Evolutionary conservation across 1,140 invertebrate species (phyloP).

Genomic region (Calycopis cecrops): DNA sequence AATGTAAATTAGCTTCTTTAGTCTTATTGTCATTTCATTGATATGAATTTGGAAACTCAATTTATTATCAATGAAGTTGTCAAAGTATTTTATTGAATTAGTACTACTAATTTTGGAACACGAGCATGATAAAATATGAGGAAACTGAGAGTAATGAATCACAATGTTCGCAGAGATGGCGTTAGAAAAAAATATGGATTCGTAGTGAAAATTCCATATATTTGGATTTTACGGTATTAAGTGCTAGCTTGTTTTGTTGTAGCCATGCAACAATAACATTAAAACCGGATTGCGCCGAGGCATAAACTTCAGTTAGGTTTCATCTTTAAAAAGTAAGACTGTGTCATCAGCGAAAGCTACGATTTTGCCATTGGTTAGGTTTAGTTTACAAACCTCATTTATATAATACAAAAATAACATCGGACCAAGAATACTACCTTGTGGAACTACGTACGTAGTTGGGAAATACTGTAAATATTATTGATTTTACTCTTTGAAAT

Average conservation of each 20-base stretch:
- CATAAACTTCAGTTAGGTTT: constrained; percentile 6
- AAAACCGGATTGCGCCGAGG: constrained; percentile 6
- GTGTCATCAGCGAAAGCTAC: constrained; percentile 19
- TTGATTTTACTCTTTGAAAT: too few species aligned
- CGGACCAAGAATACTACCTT: too few species aligned
- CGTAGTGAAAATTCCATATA: constrained; percentile 12
- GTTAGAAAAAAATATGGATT: neutral
- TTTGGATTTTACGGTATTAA: constrained; percentile 18
- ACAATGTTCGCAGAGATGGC: neutral
- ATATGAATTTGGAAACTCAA: constrained; percentile 7
- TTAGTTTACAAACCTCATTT: too few species aligned
- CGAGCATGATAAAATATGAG: neutral
- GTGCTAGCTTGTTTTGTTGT: constrained; percentile 9
- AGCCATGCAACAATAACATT: constrained; percentile 10
- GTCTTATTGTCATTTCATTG: too few species aligned
- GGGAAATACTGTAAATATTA: too few species aligned
- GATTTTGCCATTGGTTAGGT: too few species aligned
- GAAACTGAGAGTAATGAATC: constrained; percentile 1
- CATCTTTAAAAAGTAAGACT: constrained; percentile 7
- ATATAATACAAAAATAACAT: too few species aligned
- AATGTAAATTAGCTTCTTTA: too few species aligned
- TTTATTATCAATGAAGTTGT: constrained; percentile 11
- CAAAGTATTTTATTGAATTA: constrained; percentile 15
- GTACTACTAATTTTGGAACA: neutral
- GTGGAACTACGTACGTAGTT: too few species aligned